Evolutionary conservation across 2,797 vertebrate species (phyloP).

Genomic region (Phalanger gymnotis): DNA sequence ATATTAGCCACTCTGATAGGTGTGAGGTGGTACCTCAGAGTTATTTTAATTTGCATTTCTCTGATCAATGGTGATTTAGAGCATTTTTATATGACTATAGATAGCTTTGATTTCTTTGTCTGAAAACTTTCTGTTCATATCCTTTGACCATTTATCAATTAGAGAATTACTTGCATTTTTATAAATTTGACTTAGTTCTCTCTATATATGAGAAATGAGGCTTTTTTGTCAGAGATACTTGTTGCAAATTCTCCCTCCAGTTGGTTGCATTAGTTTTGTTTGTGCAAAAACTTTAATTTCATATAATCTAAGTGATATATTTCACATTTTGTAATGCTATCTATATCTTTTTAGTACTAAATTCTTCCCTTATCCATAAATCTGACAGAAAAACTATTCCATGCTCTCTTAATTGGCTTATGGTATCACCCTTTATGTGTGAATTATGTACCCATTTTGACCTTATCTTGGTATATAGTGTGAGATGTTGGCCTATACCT

Average conservation of each 20-base stretch:
- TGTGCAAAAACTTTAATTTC: background rate
- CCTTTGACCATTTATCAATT: background rate
- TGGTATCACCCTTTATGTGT: too few species aligned
- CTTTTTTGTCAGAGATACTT: background rate
- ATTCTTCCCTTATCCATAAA: too few species aligned
- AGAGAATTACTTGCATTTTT: background rate
- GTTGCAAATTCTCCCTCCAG: background rate
- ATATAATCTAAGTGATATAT: too few species aligned
- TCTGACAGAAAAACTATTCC: too few species aligned
- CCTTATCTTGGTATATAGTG: too few species aligned
- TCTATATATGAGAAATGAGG: background rate
- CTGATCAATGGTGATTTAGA: background rate
- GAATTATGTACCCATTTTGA: too few species aligned
- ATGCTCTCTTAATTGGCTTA: too few species aligned
- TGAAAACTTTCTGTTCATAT: background rate
- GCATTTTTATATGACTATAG: background rate
- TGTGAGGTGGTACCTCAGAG: background rate
- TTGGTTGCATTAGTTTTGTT: background rate
- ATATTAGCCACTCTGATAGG: background rate
- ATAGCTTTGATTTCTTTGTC: background rate
- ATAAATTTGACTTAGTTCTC: background rate
- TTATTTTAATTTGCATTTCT: background rate
- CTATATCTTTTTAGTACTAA: too few species aligned
- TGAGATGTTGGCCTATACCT: too few species aligned
- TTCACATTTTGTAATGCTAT: too few species aligned